A percentile compares a stretch with the other conserved stretches of the same genome.
These are phyloP conservation scores for Trachemys scripta DNA, from an alignment of 2,113 vertebrate genomes.

Conservation along the genomic window DNA sequence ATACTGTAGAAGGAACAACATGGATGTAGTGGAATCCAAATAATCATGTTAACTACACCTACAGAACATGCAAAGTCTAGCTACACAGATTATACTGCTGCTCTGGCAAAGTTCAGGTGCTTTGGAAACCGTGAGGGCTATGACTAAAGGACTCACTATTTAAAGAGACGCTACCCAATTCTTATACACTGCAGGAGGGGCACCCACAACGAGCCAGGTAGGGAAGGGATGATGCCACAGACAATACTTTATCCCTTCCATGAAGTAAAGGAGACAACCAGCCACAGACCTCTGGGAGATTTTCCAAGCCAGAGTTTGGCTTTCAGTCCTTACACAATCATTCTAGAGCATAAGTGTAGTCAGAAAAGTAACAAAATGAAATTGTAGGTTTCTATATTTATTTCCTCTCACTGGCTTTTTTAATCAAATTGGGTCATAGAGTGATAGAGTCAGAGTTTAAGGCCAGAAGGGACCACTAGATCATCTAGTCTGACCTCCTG, in stretches of 20 bases:
- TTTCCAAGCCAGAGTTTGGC: neutral
- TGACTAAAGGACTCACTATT: fast-evolving
- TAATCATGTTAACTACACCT: neutral
- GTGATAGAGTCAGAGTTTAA: neutral
- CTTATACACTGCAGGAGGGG: neutral
- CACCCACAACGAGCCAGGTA: neutral
- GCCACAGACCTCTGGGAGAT: neutral
- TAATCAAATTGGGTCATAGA: constrained; percentile 32
- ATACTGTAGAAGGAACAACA: neutral
- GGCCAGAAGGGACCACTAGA: no score
- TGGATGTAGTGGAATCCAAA: neutral
- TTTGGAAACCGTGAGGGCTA: neutral
- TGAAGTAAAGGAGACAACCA: neutral
- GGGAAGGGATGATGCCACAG: neutral
- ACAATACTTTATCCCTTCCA: neutral
- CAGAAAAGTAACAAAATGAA: neutral
- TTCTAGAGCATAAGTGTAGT: neutral
- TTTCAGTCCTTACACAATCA: neutral
- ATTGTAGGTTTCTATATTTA: neutral
- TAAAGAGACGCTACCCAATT: neutral
- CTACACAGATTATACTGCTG: neutral
- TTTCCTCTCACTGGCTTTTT: constrained; percentile 23
- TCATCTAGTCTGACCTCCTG: no score
- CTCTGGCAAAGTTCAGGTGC: neutral
- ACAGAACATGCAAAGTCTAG: neutral